Evolutionary conservation across 1,140 invertebrate species (phyloP).

Genomic region (Nomia melanderi): DNA sequence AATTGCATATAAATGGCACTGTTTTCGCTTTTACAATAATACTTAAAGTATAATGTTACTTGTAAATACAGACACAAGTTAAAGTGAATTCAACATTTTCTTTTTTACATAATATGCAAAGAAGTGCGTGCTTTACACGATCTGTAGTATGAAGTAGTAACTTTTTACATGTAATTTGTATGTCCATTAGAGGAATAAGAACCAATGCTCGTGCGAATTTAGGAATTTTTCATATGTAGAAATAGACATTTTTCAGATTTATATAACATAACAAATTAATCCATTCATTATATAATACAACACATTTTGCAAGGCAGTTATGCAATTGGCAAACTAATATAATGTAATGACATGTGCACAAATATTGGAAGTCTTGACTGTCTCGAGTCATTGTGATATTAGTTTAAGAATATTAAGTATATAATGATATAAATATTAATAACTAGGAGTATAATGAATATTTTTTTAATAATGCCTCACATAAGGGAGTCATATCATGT

Average conservation of each 20-base stretch:
- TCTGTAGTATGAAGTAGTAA: constrained; percentile 47
- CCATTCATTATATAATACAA: constrained; percentile 49
- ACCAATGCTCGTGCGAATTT: constrained; percentile 51
- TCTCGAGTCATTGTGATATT: constrained; percentile 79
- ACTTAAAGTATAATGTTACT: constrained; percentile 44
- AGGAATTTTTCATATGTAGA: constrained; percentile 61
- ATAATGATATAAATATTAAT: constrained; percentile 68
- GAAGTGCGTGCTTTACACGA: constrained; percentile 30
- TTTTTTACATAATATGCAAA: constrained; percentile 20
- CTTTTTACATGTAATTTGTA: constrained; percentile 64
- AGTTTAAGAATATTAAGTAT: constrained; percentile 73
- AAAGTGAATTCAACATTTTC: constrained; percentile 26
- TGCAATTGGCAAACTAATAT: constrained; percentile 36
- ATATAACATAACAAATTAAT: constrained; percentile 48
- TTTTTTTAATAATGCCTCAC: constrained; percentile 73
- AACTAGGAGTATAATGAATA: constrained; percentile 66
- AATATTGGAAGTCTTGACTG: constrained; percentile 72
- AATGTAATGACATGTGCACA: constrained; percentile 51
- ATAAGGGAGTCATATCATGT: constrained; percentile 60
- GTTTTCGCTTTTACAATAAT: constrained; percentile 51
- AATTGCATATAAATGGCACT: constrained; percentile 33
- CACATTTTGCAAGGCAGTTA: constrained; percentile 49
- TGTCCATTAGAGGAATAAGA: constrained; percentile 56
- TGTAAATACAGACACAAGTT: constrained; percentile 45
- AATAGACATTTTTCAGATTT: constrained; percentile 57